These are phyloP conservation scores for Actenoides hombroni DNA, from an alignment of 2,113 vertebrate species.

Conservation along the genomic window DNA sequence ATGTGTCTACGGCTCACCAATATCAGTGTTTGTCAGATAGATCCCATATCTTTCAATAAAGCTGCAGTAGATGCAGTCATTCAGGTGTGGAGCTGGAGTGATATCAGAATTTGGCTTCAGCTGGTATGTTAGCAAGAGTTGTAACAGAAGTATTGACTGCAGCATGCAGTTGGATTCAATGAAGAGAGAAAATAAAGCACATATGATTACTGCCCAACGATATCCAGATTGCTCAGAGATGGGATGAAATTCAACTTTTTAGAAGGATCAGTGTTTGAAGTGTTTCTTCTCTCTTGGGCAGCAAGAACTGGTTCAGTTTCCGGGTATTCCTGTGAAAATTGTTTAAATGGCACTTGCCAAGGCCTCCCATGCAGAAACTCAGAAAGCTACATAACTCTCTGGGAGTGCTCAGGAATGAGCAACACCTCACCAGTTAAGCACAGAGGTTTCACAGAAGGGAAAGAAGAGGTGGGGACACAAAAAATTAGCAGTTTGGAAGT, in stretches of 20 bases:
- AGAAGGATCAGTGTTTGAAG: neutral
- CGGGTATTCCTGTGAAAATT: neutral
- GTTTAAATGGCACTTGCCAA: neutral
- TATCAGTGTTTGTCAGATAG: neutral
- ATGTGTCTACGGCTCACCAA: neutral
- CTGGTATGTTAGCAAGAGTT: neutral
- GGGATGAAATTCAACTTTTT: neutral
- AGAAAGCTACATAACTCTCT: neutral
- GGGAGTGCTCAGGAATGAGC: neutral
- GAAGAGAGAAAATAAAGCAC: neutral
- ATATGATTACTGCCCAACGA: neutral
- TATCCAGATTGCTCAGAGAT: neutral
- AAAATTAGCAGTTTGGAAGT: neutral
- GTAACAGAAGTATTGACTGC: neutral
- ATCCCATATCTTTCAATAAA: neutral
- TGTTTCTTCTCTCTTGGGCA: neutral
- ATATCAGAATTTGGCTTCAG: neutral
- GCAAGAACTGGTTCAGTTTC: neutral
- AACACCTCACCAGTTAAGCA: fast-evolving
- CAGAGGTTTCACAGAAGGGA: neutral
- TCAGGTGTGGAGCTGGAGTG: neutral
- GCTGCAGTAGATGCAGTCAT: neutral
- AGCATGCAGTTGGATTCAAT: neutral
- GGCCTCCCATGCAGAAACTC: neutral
- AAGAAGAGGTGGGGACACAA: neutral